A percentile compares a stretch with the other conserved stretches of the same genome.
Evolutionary conservation across 2,797 vertebrate genomes (phyloP).

Genomic region (Parauchenoglanis punctatus): DNA sequence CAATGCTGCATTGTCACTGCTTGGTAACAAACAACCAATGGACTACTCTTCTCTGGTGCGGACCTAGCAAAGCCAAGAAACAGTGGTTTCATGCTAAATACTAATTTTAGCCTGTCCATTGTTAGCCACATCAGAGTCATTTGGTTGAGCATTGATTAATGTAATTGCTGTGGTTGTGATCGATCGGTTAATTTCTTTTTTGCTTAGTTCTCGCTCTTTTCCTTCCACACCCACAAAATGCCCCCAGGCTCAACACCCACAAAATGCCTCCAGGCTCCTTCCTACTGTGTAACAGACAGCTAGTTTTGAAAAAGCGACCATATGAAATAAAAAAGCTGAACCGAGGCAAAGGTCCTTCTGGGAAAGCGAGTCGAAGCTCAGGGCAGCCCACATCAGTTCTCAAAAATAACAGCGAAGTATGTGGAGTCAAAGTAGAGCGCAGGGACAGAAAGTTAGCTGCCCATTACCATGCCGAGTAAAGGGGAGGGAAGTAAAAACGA

Average conservation of each 20-base stretch:
- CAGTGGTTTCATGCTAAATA: neutral
- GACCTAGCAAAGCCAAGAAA: neutral
- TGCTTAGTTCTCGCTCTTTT: neutral
- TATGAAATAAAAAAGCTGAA: slow-evolving; percentile 48
- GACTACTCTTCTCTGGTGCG: neutral
- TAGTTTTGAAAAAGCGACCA: slow-evolving; percentile 19
- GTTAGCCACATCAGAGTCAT: neutral
- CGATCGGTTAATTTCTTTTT: neutral
- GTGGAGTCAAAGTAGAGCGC: slow-evolving; percentile 29
- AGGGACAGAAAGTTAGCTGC: slow-evolving; percentile 13
- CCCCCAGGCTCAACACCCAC: neutral
- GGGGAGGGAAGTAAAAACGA: neutral
- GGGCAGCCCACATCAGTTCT: slow-evolving; percentile 43
- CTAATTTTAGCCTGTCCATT: neutral
- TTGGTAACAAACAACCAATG: neutral
- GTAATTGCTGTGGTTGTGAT: neutral
- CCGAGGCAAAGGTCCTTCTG: slow-evolving; percentile 16
- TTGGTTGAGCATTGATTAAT: neutral
- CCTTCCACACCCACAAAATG: neutral
- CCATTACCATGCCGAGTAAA: slow-evolving; percentile 41
- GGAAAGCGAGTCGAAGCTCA: slow-evolving; percentile 19
- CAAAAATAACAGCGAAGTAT: slow-evolving; percentile 36
- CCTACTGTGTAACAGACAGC: slow-evolving; percentile 19
- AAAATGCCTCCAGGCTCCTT: slow-evolving; percentile 15
- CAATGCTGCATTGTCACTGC: neutral